These are phyloP conservation scores for Mylabris phalerata DNA, from an alignment of 1,140 invertebrate species.

Conservation along the genomic window DNA sequence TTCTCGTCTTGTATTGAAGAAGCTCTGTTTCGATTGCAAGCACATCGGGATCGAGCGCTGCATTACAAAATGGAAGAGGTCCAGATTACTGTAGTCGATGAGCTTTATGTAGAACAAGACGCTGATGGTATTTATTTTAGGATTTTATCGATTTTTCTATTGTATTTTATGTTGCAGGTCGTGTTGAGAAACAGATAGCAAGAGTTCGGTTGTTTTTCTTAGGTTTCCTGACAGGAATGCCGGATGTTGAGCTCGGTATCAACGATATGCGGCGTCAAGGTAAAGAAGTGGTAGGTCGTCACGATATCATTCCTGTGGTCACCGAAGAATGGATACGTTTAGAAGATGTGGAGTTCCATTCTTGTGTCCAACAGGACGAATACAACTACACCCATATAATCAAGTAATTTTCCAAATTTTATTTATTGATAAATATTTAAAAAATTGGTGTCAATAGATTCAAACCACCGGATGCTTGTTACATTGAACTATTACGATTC, in stretches of 20 bases:
- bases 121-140: conserved; percentile 46
- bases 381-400: conserved; percentile 88
- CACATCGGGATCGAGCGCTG: conserved; percentile 81
- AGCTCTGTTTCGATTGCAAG: conserved; percentile 73
- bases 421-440: conserved; percentile 2
- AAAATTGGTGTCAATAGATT: conserved; percentile 56
- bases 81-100: conserved; percentile 93
- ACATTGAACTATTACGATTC: conserved; percentile 95
- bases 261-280: conserved; percentile 96
- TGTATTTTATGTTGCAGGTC: conserved; percentile 45
- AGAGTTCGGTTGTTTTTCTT: conserved; percentile 92
- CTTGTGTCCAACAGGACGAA: conserved; percentile 85
- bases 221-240: conserved; percentile 88
- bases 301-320: conserved; percentile 98
- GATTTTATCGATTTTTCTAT: not conserved
- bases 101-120: conserved; percentile 90
- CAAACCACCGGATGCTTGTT: conserved; percentile 97
- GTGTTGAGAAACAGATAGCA: conserved; percentile 87
- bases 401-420: conserved; percentile 53
- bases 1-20: conserved; percentile 89
- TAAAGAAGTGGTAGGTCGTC: conserved; percentile 95
- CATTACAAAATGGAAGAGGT: conserved; percentile 98
- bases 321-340: conserved; percentile 99
- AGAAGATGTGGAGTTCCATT: conserved; percentile 91
- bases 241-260: conserved; percentile 91